Evolutionary conservation across 2,797 vertebrate species (phyloP).

Genomic region (Myotis findleyi): DNA sequence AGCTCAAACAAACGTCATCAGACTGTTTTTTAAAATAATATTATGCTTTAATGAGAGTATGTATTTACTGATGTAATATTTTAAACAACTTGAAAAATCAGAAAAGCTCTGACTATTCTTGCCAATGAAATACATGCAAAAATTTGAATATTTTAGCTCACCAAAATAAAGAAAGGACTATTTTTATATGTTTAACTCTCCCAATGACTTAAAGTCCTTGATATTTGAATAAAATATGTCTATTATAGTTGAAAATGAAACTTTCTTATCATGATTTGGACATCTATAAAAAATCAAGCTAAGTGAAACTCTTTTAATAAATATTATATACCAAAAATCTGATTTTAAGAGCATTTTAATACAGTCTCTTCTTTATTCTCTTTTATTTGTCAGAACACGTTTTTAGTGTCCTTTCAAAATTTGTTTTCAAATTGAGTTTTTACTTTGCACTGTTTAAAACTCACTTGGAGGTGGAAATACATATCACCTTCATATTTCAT

Average conservation of each 20-base stretch:
- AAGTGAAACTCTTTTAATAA: not conserved
- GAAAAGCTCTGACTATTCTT: not conserved
- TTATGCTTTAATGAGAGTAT: not conserved
- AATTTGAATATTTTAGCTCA: not conserved
- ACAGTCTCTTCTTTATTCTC: not conserved
- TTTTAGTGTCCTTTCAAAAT: not conserved
- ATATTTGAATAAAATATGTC: not conserved
- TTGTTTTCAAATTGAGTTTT: conserved; percentile 10
- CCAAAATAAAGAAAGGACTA: not conserved
- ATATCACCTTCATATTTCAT: not conserved
- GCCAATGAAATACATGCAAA: not conserved
- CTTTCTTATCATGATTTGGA: not conserved
- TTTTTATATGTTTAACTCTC: not conserved
- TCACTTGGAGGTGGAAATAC: not conserved
- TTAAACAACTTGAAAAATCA: not conserved
- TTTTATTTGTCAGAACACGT: not conserved
- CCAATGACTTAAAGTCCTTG: not conserved
- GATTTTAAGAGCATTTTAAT: not conserved
- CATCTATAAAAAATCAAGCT: not conserved
- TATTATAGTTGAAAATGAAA: conserved; percentile 43
- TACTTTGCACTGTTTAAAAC: not conserved
- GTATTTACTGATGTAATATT: not conserved
- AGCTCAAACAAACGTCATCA: not conserved
- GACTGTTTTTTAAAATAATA: not conserved
- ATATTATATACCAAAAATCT: not conserved